These are phyloP conservation scores for Coregonus clupeaformis DNA, from an alignment of 2,113 vertebrate genomes.

Conservation along the genomic window DNA sequence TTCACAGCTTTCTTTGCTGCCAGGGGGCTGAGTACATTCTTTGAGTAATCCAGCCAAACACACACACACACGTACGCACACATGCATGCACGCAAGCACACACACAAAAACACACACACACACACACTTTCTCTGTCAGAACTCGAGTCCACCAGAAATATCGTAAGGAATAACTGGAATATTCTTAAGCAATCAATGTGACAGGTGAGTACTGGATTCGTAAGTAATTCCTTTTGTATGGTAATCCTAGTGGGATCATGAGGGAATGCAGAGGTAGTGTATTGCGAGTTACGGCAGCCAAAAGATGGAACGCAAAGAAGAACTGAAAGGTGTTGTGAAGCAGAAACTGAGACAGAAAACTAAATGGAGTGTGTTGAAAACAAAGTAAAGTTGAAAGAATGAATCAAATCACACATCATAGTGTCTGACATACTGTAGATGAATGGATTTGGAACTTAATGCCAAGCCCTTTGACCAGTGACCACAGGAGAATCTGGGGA, in stretches of 20 bases:
- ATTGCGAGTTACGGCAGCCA: no score
- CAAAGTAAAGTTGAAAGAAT: no score
- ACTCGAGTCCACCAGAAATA: neutral
- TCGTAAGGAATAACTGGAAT: neutral
- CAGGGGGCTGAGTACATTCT: neutral
- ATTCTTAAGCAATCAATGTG: neutral
- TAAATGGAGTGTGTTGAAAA: no score
- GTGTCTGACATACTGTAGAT: no score
- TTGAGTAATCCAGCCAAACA: neutral
- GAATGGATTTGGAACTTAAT: no score
- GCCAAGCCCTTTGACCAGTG: no score
- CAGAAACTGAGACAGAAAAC: neutral
- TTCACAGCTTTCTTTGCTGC: neutral
- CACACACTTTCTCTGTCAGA: neutral
- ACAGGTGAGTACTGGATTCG: neutral
- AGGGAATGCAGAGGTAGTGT: no score
- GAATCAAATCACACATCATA: no score
- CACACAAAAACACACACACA: neutral
- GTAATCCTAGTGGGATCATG: neutral
- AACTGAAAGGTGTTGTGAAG: neutral
- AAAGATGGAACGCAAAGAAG: no score
- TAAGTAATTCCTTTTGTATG: neutral
- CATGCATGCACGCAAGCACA: neutral
- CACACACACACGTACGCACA: neutral
- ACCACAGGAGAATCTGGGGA: no score